Evolutionary conservation across 2,888 invertebrate genomes (phyloP), one percentile per base, ranked within the genome.

Genomic region (Microctonus aethiopoides): DNA sequence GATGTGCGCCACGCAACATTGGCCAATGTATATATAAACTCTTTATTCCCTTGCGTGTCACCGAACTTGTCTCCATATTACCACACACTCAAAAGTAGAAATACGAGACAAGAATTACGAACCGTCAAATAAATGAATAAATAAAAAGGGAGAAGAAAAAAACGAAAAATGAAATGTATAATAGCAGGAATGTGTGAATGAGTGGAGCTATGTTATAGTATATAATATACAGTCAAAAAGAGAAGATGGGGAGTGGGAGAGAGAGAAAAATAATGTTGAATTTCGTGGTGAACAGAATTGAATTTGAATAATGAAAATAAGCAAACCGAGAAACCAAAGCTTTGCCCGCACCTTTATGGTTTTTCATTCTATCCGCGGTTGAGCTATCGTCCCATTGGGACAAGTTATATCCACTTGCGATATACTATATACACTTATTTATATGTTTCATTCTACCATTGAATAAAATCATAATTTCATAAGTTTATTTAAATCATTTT

Each of bases 271-370:
- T 71, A 66, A 69, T 51, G 63, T 65, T 57, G 52, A 29, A 71
- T 68, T 66, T 26, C 26, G 79, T 69, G 80, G 80, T 79, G 73
- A 78, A 72, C 72, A 75, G 78, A 80, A 84, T 84, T 83, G 82
- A 78, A 81, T 79, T 79, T 83, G 80, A 84, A 84, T 84, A 84
- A 85, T 84, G 76, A 75, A 84, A 71, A 68, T 74, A 51, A 75
- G 75, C 67, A 78, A 79, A 79, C 78, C 79, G 75, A 78, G 80
- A 78, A 79, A 77, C 77, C 76, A 75, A 76, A 79, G 75, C 67
- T 71, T 73, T 69, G 74, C 72, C 76, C 77, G 74, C 67, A 65
- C 76, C 74, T 77, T 78, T 82, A 81, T 80, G 81, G 77, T 81
- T 83, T 83, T 80, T 82, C 82, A 83, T 84, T 80, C 79, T 76